These are phyloP conservation scores for Diplazon laetatorius DNA, from an alignment of 2,888 invertebrate species.

Conservation along the genomic window DNA sequence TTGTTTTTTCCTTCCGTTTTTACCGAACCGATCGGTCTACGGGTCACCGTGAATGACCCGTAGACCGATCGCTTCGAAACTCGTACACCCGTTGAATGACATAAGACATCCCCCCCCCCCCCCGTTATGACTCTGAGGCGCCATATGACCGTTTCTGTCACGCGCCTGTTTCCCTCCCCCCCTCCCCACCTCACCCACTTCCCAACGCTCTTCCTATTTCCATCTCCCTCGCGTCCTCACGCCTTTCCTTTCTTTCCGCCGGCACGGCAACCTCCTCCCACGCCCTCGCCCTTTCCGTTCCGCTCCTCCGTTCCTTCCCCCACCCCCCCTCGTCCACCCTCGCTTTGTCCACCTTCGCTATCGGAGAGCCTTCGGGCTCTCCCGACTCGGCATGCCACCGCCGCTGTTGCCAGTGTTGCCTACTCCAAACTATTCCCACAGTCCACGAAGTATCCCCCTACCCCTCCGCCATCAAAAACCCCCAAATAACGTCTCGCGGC, in stretches of 20 bases:
- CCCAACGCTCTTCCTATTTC: constrained; percentile 63
- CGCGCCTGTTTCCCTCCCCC: constrained; percentile 69
- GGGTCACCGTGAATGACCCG: not conserved
- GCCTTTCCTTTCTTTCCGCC: constrained; percentile 61
- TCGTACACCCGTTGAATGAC: constrained; percentile 72
- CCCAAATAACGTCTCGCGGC: too few relatives aligned
- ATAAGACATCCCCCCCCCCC: constrained; percentile 80
- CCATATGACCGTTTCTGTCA: constrained; percentile 78
- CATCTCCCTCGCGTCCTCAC: constrained; percentile 67
- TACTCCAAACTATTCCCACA: constrained; percentile 34
- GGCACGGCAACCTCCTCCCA: constrained; percentile 42
- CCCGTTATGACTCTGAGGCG: constrained; percentile 77
- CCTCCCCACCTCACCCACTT: constrained; percentile 10
- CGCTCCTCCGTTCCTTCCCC: constrained; percentile 38
- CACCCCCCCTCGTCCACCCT: constrained; percentile 45
- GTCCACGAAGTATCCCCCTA: constrained; percentile 17
- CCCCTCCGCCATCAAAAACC: constrained; percentile 11
- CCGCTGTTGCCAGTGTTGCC: not conserved
- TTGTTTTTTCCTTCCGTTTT: too few relatives aligned
- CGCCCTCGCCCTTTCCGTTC: constrained; percentile 56
- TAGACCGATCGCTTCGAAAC: constrained; percentile 20
- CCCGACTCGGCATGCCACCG: too few relatives aligned
- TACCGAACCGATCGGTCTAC: too few relatives aligned
- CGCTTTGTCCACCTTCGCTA: constrained; percentile 60
- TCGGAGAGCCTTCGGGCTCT: too few relatives aligned